phyloP scores from a whole-genome alignment of 2,113 vertebrate species.

The Spea bombifrons region DNA sequence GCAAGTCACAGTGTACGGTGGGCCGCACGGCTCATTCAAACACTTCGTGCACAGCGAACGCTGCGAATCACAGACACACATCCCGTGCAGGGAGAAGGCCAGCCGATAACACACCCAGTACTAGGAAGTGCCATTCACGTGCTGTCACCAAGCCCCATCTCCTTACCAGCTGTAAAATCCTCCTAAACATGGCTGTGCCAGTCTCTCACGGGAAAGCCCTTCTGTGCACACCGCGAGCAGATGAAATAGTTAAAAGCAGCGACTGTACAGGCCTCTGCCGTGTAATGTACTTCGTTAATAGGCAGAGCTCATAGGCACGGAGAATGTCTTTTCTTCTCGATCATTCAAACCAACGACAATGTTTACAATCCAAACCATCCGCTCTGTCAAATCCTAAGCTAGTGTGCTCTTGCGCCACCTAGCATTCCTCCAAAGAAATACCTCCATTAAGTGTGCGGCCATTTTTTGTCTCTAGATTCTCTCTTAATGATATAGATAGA shows the following conservation, averaged over 20 bases:
- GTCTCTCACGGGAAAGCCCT: neutral
- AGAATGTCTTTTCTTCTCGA: constrained; percentile 39
- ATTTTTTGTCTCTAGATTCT: too few relatives aligned
- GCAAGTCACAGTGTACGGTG: too few relatives aligned
- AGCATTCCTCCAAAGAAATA: constrained; percentile 15
- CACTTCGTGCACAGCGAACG: neutral
- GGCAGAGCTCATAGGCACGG: constrained; percentile 10
- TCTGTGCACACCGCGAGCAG: neutral
- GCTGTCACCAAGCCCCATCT: neutral
- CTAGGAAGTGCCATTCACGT: constrained; percentile 35
- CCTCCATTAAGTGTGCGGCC: neutral
- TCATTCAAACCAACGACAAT: constrained; percentile 47
- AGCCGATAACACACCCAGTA: constrained; percentile 2
- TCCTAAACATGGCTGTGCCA: constrained; percentile 30
- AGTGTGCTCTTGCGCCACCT: constrained; percentile 1
- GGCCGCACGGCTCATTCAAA: too few relatives aligned
- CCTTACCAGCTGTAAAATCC: constrained; percentile 42
- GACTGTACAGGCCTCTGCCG: neutral
- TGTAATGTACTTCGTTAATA: neutral
- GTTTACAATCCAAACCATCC: constrained; percentile 45
- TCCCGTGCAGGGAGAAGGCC: neutral
- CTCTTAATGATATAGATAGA: too few relatives aligned
- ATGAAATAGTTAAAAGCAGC: neutral
- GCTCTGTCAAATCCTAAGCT: constrained; percentile 17
- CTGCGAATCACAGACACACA: neutral